Base-by-base conservation (phyloP, 2,888 invertebrate species). In the Apodemia hepburni region DNA sequence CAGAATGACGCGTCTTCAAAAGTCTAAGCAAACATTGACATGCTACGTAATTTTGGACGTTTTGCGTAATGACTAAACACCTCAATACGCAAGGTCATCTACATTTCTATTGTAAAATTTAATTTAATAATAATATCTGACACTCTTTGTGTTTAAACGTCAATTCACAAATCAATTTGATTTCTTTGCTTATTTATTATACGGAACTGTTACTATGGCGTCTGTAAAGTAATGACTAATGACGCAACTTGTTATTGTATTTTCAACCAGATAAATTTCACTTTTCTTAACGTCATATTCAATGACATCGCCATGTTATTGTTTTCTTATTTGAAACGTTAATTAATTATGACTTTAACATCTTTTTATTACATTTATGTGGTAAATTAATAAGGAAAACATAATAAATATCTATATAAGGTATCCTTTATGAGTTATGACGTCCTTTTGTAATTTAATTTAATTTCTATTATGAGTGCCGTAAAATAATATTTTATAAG, bases 21-120 rank as follows among this genome's bases (percentile, higher is more conserved):
- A 68, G 68, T 60, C 66, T 72, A 75, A 67, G 68, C 79, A 84
- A 87, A 88, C 85, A 83, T 86, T 85, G 76, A 76, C 78, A 22
- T 67, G 71, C 74, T 77, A 83, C 82, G 84, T 82, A 78, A 77
- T 74, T 69, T 70, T 70, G 69, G 64, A 68, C 65, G 60, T 61
- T 69, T 68, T 64, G 60, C 62, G 59, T 58, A 42, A 27, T 42
- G 47, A 59, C 38, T 49, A 38, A 61, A 47, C 45, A 57, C 42
- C 22, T 58, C 42, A 45, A 27, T 42, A 22, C 27, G 58, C 45
- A 27, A 4, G 18, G 57, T 35, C 59, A 47, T 35, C 35, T 33
- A 58, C 45, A 9, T 42, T 59, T 59, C 59, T 59, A 38, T 59
- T 59, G 27, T 27, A 54, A 54, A 22, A 54, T 22, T 22, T 51